Conservation (phyloP, 2,888 invertebrate genomes). For the Diploptera punctata region DNA sequence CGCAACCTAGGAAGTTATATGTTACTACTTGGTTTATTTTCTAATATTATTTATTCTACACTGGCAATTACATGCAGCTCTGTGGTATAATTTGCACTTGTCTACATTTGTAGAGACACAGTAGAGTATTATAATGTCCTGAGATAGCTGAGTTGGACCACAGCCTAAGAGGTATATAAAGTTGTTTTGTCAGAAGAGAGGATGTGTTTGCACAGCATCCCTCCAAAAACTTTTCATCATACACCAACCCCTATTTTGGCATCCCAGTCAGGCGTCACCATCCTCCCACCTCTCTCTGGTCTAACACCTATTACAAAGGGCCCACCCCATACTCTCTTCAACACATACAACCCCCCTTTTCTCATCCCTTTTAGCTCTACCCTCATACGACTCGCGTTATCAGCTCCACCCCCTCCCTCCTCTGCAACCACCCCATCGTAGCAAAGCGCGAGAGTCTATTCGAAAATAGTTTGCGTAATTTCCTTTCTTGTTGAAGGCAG, state of each 20-base stretch:
- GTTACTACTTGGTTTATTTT: too few species aligned
- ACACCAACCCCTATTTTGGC: constrained; percentile 17
- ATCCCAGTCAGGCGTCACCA: constrained; percentile 29
- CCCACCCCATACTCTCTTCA: neutral
- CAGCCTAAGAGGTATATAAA: neutral
- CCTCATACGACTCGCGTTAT: constrained; percentile 10
- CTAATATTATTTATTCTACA: too few species aligned
- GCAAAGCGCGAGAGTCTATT: constrained; percentile 51
- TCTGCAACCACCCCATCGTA: neutral
- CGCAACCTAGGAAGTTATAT: too few species aligned
- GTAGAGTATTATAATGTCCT: too few species aligned
- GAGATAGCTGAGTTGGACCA: neutral
- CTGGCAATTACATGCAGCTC: too few species aligned
- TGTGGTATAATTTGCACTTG: too few species aligned
- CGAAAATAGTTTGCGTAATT: constrained; percentile 60
- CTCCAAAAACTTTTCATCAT: constrained; percentile 20
- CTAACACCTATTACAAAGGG: constrained; percentile 22
- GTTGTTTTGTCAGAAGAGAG: neutral
- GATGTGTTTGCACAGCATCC: constrained; percentile 19
- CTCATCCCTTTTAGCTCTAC: constrained; percentile 20
- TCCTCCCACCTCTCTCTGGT: constrained; percentile 7
- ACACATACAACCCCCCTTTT: neutral
- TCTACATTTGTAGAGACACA: too few species aligned
- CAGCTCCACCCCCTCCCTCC: constrained; percentile 14
- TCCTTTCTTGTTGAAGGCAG: constrained; percentile 51